Conservation (phyloP, 2,113 vertebrate genomes). For the Phaethon lepturus region DNA sequence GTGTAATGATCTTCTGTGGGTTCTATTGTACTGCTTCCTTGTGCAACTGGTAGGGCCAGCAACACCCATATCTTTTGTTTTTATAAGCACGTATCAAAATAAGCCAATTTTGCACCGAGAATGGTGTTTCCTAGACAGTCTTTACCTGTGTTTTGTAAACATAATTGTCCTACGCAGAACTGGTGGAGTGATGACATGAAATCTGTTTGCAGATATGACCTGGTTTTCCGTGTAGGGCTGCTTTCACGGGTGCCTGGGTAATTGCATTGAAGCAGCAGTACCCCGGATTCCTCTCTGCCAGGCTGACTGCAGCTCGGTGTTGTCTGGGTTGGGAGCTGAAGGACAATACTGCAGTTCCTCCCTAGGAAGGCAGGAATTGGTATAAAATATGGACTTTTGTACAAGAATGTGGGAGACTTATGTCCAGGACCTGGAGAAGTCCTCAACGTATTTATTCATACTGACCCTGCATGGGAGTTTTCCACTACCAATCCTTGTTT, state of each 20-base stretch:
- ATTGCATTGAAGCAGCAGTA: neutral
- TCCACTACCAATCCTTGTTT: neutral
- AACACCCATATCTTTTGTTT: neutral
- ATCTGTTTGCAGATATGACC: neutral
- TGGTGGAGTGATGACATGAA: neutral
- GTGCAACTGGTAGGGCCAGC: neutral
- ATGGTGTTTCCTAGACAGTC: neutral
- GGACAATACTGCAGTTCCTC: neutral
- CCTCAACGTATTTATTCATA: neutral
- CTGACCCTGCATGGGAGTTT: neutral
- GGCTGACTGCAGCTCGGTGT: neutral
- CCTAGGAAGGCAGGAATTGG: neutral
- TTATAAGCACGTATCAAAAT: neutral
- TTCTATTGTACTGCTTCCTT: neutral
- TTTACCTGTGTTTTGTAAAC: neutral
- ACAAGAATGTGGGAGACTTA: neutral
- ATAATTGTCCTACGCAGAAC: neutral
- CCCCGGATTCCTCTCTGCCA: neutral
- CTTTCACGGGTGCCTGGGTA: neutral
- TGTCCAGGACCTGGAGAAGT: neutral
- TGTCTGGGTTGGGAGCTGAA: neutral
- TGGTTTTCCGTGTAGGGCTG: neutral
- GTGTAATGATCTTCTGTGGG: neutral
- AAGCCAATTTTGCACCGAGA: neutral
- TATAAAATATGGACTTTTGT: neutral